A percentile compares a stretch with the other conserved stretches of the same genome.
These are phyloP conservation scores for Hemibagrus guttatus DNA, from an alignment of 2,797 vertebrate species.

Conservation along the genomic window DNA sequence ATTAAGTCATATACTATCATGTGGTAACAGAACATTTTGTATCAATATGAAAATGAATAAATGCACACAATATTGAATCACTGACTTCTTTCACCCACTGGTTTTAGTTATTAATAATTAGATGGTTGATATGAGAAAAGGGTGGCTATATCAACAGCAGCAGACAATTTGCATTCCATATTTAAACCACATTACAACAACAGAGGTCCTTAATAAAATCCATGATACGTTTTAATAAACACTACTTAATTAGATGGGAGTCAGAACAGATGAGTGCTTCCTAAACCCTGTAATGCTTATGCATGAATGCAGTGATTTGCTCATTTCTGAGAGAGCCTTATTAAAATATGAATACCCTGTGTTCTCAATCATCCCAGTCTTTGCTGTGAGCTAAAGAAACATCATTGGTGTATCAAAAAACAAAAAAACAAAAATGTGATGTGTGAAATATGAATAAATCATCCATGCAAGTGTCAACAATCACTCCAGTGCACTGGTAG, in stretches of 20 bases:
- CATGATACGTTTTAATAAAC: constrained; percentile 35
- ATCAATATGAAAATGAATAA: background rate
- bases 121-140: background rate
- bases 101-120: constrained; percentile 5
- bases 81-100: background rate
- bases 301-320: constrained; percentile 33
- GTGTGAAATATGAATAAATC: constrained; percentile 46
- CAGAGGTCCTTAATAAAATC: constrained; percentile 21
- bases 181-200: constrained; percentile 20
- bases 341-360: constrained; percentile 51
- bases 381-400: background rate
- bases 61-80: background rate
- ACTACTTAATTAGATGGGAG: constrained; percentile 32
- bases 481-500: constrained; percentile 20
- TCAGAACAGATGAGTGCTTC: constrained; percentile 15
- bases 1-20: background rate
- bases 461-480: constrained; percentile 34
- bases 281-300: constrained; percentile 30
- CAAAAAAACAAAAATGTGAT: constrained; percentile 34
- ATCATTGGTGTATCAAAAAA: constrained; percentile 3
- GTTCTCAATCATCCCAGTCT: constrained; percentile 15
- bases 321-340: constrained; percentile 46
- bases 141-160: background rate
- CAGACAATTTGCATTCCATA: background rate
- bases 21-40: background rate